A percentile compares a stretch with the other conserved stretches of the same genome.
phyloP scores from a whole-genome alignment of 2,888 invertebrate species.

The Thelaira solivaga region DNA sequence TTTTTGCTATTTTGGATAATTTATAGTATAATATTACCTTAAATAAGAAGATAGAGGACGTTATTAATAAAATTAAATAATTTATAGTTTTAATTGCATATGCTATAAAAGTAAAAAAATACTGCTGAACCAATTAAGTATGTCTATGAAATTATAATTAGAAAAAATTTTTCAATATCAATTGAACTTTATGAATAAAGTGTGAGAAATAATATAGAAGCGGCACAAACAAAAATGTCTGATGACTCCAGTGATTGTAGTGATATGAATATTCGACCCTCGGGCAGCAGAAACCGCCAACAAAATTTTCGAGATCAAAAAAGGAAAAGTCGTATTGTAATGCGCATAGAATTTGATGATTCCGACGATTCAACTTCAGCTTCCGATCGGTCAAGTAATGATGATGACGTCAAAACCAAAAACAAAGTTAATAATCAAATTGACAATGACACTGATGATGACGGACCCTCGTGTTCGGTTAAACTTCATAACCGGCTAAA shows the following conservation, averaged over 20 bases:
- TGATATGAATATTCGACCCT: slow-evolving; percentile 67
- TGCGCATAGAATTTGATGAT: slow-evolving; percentile 76
- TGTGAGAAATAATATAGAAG: slow-evolving; percentile 28
- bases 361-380: slow-evolving; percentile 67
- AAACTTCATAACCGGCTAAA: slow-evolving; percentile 40
- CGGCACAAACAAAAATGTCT: slow-evolving; percentile 62
- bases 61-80: slow-evolving; percentile 21
- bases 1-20: slow-evolving; percentile 26
- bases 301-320: slow-evolving; percentile 54
- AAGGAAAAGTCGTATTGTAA: slow-evolving; percentile 74
- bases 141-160: slow-evolving; percentile 7
- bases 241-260: slow-evolving; percentile 69
- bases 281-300: slow-evolving; percentile 64
- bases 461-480: slow-evolving; percentile 66
- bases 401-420: slow-evolving; percentile 44
- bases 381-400: slow-evolving; percentile 57
- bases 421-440: background rate
- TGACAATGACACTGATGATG: slow-evolving; percentile 63
- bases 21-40: slow-evolving; percentile 23
- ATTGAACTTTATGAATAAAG: slow-evolving; percentile 37
- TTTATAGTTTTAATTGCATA: slow-evolving; percentile 56
- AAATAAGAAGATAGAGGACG: slow-evolving; percentile 33
- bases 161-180: slow-evolving; percentile 35
- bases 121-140: slow-evolving; percentile 28
- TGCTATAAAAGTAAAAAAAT: slow-evolving; percentile 8